Conservation (phyloP, 2,113 vertebrate genomes). For the Centropus unirufus region DNA sequence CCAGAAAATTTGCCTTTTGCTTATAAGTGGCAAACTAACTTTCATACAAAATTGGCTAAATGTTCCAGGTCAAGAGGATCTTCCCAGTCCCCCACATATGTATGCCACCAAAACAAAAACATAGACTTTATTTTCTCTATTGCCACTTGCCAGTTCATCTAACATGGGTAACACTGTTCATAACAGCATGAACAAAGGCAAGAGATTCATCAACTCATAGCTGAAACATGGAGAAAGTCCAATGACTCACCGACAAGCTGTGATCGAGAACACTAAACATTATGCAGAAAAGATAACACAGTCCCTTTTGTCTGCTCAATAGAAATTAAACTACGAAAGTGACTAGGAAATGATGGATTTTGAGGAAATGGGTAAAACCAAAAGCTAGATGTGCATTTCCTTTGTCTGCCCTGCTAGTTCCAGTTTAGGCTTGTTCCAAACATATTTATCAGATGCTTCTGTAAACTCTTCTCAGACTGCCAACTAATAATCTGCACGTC, state of each 20-base stretch:
- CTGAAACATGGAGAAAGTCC: background rate
- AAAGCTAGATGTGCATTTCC: background rate
- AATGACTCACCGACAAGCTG: background rate
- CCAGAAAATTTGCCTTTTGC: background rate
- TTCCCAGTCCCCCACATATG: accelerated
- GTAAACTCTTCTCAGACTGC: constrained; percentile 53
- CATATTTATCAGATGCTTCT: constrained; percentile 62
- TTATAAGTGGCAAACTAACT: background rate
- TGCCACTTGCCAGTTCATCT: background rate
- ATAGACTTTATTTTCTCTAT: background rate
- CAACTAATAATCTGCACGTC: constrained; percentile 63
- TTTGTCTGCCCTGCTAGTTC: constrained; percentile 5
- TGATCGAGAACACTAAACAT: background rate
- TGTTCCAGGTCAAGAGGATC: background rate
- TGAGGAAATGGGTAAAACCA: constrained; percentile 8
- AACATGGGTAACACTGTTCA: background rate
- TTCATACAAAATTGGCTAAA: background rate
- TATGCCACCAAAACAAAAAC: background rate
- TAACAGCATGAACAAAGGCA: background rate
- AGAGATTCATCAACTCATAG: background rate
- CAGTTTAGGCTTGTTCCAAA: constrained; percentile 67
- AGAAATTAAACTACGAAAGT: background rate
- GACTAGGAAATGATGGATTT: constrained; percentile 10
- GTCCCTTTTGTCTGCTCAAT: background rate
- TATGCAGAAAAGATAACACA: background rate